Evolutionary conservation across 1,140 invertebrate species (phyloP).

Genomic region (Eufriesea mexicana): DNA sequence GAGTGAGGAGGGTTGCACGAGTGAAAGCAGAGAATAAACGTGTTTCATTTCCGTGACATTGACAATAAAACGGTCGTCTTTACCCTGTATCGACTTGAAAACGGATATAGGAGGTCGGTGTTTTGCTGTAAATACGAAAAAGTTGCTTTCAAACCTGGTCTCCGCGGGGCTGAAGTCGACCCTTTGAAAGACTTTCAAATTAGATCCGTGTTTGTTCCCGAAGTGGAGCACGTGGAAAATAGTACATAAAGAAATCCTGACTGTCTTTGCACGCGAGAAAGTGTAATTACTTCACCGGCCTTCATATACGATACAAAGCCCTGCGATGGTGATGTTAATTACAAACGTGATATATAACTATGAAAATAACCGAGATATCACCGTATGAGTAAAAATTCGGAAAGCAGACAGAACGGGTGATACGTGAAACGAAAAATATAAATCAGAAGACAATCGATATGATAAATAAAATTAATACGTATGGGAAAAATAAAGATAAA

Average conservation of each 20-base stretch:
- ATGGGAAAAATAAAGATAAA: too few species aligned
- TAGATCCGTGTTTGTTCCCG: not conserved
- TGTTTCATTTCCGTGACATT: constrained; percentile 1
- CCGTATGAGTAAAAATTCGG: not conserved
- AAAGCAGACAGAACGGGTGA: too few species aligned
- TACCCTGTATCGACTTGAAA: not conserved
- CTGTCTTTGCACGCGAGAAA: not conserved
- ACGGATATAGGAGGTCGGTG: not conserved
- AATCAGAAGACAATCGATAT: too few species aligned
- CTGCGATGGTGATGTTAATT: not conserved
- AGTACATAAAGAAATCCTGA: not conserved
- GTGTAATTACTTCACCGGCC: not conserved
- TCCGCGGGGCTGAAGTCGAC: not conserved
- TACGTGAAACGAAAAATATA: too few species aligned
- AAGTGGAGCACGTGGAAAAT: not conserved
- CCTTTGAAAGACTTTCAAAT: constrained; percentile 8
- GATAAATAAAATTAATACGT: too few species aligned
- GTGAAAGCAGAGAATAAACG: constrained; percentile 9
- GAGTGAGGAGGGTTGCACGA: not conserved
- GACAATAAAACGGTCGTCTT: constrained; percentile 21
- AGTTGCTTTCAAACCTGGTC: constrained; percentile 7
- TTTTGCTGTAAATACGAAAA: not conserved
- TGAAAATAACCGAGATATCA: not conserved
- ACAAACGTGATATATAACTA: not conserved
- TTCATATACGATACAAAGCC: too few species aligned